Conservation (phyloP, 2,113 vertebrate genomes). For the Xiphophorus hellerii region DNA sequence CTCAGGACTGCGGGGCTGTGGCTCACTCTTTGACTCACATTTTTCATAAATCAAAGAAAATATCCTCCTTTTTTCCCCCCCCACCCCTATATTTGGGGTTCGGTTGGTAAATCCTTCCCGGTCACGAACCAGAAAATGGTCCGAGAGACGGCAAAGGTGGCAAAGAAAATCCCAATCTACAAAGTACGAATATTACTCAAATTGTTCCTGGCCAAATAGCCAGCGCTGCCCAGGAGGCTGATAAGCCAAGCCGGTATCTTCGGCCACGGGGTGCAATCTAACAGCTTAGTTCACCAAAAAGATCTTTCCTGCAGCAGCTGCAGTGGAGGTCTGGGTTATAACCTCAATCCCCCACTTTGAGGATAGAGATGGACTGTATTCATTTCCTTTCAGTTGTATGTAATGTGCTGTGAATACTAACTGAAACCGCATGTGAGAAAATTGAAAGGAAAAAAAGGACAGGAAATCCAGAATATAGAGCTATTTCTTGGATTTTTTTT, state of each 20-base stretch:
- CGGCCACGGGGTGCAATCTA: slow-evolving; percentile 17
- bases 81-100: background rate
- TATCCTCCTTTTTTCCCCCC: background rate
- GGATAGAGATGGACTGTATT: slow-evolving; percentile 51
- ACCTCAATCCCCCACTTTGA: slow-evolving; percentile 63
- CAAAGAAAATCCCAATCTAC: slow-evolving; percentile 6
- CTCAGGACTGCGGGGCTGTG: slow-evolving; percentile 22
- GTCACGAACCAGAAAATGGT: background rate
- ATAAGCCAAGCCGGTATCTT: slow-evolving; percentile 8
- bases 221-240: background rate
- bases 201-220: slow-evolving; percentile 11
- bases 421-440: slow-evolving; percentile 37
- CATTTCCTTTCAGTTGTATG: slow-evolving; percentile 44
- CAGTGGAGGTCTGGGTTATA: slow-evolving; percentile 51
- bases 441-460: slow-evolving; percentile 18
- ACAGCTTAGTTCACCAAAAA: slow-evolving; percentile 30
- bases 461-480: slow-evolving; percentile 29
- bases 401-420: slow-evolving; percentile 47
- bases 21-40: slow-evolving; percentile 28
- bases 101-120: slow-evolving; percentile 24
- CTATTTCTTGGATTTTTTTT: background rate
- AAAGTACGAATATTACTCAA: background rate
- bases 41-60: slow-evolving; percentile 29
- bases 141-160: background rate
- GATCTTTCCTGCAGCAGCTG: slow-evolving; percentile 18